phyloP scores from a whole-genome alignment of 2,888 invertebrate species.

The Drosophila paramelanica region DNA sequence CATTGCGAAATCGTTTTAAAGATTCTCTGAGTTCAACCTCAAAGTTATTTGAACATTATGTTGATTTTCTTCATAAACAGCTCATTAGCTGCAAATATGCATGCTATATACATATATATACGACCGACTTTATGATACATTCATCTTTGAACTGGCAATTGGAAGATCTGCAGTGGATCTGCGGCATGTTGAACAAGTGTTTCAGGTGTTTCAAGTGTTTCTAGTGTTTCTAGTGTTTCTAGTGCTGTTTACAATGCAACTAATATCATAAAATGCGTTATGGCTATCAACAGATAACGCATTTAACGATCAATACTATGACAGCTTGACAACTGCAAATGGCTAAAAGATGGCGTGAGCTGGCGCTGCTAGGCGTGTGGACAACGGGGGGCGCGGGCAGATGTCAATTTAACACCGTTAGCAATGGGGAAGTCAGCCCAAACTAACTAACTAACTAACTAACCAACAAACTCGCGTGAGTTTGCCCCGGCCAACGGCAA shows the following conservation, averaged over 20 bases:
- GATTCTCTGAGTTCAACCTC: constrained; percentile 5
- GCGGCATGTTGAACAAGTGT: constrained; percentile 42
- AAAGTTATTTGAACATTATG: constrained; percentile 4
- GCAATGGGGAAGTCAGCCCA: constrained; percentile 56
- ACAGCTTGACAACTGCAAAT: constrained; percentile 75
- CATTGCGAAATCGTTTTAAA: not conserved
- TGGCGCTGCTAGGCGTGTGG: constrained; percentile 16
- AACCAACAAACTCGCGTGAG: constrained; percentile 42
- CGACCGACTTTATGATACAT: constrained; percentile 36
- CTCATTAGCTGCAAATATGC: constrained; percentile 31
- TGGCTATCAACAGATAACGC: constrained; percentile 76
- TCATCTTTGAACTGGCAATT: constrained; percentile 14
- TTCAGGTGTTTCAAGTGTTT: constrained; percentile 5
- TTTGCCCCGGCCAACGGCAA: constrained; percentile 61
- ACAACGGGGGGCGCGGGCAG: constrained; percentile 11
- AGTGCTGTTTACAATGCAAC: constrained; percentile 60
- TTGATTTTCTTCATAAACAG: constrained; percentile 33
- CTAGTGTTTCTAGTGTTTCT: constrained; percentile 22
- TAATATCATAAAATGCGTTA: constrained; percentile 76
- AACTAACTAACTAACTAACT: constrained; percentile 52
- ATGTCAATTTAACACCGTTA: constrained; percentile 65
- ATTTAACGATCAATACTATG: constrained; percentile 73
- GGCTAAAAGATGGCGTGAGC: constrained; percentile 55
- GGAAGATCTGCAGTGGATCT: constrained; percentile 18
- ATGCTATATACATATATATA: constrained; percentile 31